These are phyloP conservation scores for Latrodectus elegans DNA, from an alignment of 2,888 invertebrate genomes.

Conservation along the genomic window DNA sequence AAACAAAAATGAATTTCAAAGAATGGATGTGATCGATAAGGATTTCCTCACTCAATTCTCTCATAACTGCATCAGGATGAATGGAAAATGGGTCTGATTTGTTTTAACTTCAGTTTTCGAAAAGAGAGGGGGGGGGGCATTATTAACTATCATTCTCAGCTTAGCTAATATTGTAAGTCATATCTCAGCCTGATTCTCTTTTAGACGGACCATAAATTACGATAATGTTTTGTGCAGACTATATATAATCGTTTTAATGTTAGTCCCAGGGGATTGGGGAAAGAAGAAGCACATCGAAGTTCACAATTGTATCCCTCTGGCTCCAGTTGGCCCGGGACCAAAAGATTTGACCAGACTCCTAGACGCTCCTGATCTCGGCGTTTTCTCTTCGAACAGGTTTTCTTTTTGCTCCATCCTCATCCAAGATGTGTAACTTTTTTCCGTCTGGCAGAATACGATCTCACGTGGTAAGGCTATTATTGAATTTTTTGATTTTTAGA, in stretches of 20 bases:
- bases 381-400: conserved; percentile 29
- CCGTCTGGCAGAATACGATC: neutral
- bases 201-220: neutral
- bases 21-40: no score
- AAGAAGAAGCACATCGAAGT: neutral
- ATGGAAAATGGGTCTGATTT: no score
- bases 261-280: neutral
- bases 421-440: neutral
- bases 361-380: conserved; percentile 26
- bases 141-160: no score
- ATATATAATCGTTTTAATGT: neutral
- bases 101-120: no score
- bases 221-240: neutral
- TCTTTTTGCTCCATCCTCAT: neutral
- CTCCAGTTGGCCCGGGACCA: conserved; percentile 44
- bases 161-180: no score
- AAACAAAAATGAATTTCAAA: no score
- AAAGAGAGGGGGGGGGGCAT: no score
- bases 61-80: no score
- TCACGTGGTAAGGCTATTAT: neutral
- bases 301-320: neutral
- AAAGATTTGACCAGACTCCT: conserved; percentile 45
- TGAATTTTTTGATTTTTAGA: neutral
- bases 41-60: no score
- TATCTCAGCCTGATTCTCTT: no score